Base-by-base conservation (phyloP, 2,113 vertebrate species). In the Peromyscus polionotus region DNA sequence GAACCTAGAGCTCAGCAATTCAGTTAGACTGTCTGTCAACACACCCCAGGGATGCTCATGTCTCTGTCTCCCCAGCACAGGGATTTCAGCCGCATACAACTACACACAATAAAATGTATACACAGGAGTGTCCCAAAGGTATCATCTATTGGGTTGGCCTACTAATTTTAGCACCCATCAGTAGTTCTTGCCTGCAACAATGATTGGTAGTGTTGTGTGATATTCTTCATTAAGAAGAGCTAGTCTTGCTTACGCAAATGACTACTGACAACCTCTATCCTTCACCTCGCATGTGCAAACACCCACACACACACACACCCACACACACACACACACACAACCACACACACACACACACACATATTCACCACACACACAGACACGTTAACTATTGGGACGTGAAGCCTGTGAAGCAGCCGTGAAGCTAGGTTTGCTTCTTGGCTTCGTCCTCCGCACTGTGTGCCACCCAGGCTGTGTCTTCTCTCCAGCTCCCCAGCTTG, bases 401-500 rank as follows among this genome's bases (percentile, higher is more conserved):
- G 17, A 79, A 96, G 22, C 9, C 45, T 51, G 31, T 68, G 67
- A 75, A 73, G 79, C 31, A 63, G 19, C 85, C 36, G 19, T 5
- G 59, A 36, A 76, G 33, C 45, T 75, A 57, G 24, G 12, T 70
- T 91, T 96, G 42, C n/a, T 65, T 76, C 36, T 48, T 31, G 39
- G 31, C 42, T 36, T 85, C 59, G 11, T 85, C 79, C 68, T 96
- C 16, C 8, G 65, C 16, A 4, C 48, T 65, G 14, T 45, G 1
- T 17, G 0, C 59, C 63, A 16, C 63, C 3, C 13, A 31, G 4
- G 10, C 95, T 88, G 59, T 85, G 96, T 80, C 68, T 96, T 97
- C 42, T 97, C 85, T 95, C 70, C 92, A 89, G 75, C 54, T 97
- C 88, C 90, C 48, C 75, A 51, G 59, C 51, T 97, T 17, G 3